These are phyloP conservation scores for Zoanthus solanderi DNA, from an alignment of 92 coral and sea anemone species.

Conservation along the genomic window DNA sequence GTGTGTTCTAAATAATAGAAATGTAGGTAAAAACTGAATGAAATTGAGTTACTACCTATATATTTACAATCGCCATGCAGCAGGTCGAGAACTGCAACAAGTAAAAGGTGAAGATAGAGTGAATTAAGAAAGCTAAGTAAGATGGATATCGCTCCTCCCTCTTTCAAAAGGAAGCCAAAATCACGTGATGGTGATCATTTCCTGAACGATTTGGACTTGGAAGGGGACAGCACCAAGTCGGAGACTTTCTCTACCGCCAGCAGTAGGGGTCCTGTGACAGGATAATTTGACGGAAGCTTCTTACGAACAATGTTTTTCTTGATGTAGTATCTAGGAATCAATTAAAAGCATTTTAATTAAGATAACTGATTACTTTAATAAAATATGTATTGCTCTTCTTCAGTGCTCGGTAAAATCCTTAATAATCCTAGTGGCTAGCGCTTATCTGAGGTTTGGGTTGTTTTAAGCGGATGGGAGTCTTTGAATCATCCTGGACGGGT, in stretches of 20 bases:
- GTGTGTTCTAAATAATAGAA: not conserved
- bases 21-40: not conserved
- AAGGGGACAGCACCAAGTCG: slow-evolving; percentile 53
- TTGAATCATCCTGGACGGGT: no score
- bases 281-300: slow-evolving; percentile 76
- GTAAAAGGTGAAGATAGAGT: not conserved
- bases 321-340: slow-evolving; percentile 81
- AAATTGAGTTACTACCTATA: not conserved
- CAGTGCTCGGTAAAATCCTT: no score
- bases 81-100: not conserved
- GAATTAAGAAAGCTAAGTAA: not conserved
- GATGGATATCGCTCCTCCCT: not conserved
- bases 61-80: not conserved
- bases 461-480: no score
- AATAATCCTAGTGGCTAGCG: no score
- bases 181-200: slow-evolving; percentile 39
- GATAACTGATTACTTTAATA: no score
- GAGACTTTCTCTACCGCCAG: slow-evolving; percentile 80
- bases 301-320: slow-evolving; percentile 70
- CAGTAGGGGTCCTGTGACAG: slow-evolving; percentile 85
- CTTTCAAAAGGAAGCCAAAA: not conserved
- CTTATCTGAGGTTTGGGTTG: no score
- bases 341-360: not conserved
- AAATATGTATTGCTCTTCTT: no score
- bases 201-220: slow-evolving; percentile 45